Percentiles rank a stretch among this genome's conserved stretches.
Conservation (phyloP, 1,140 invertebrate species). For the Drosophila subobscura region DNA sequence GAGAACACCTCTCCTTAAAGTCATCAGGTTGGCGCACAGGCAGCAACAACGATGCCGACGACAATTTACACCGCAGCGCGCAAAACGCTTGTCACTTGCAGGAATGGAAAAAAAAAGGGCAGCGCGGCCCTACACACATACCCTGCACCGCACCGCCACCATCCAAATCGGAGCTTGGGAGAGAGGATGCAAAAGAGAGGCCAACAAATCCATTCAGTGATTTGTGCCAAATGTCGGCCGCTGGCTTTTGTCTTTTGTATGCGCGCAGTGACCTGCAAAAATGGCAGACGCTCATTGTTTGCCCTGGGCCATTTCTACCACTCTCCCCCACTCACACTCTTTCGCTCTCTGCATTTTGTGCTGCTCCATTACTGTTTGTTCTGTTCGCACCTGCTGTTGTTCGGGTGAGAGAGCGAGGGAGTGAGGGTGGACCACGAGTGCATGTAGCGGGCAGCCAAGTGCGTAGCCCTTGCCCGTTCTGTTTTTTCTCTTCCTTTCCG, state of each 20-base stretch:
- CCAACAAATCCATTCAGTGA: conserved; percentile 63
- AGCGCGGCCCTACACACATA: conserved; percentile 3
- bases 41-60: conserved; percentile 15
- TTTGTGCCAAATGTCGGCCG: conserved; percentile 76
- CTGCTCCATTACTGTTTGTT: conserved; percentile 15
- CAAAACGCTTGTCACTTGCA: conserved; percentile 81
- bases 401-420: background rate
- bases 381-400: conserved; percentile 32
- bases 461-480: conserved; percentile 11
- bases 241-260: conserved; percentile 73
- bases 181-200: background rate
- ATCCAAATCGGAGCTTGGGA: background rate
- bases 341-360: background rate
- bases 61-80: conserved; percentile 77
- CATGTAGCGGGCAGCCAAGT: conserved; percentile 34
- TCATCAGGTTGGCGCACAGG: background rate
- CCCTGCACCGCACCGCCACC: background rate
- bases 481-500: background rate
- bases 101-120: conserved; percentile 70
- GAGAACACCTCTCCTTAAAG: too few species aligned
- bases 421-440: background rate
- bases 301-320: conserved; percentile 1
- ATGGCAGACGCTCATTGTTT: conserved; percentile 76
- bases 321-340: background rate
- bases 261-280: conserved; percentile 80